Evolutionary conservation across 2,888 invertebrate genomes (phyloP), one percentile per base, ranked within the genome.

Genomic region (Meandrusa payeni): DNA sequence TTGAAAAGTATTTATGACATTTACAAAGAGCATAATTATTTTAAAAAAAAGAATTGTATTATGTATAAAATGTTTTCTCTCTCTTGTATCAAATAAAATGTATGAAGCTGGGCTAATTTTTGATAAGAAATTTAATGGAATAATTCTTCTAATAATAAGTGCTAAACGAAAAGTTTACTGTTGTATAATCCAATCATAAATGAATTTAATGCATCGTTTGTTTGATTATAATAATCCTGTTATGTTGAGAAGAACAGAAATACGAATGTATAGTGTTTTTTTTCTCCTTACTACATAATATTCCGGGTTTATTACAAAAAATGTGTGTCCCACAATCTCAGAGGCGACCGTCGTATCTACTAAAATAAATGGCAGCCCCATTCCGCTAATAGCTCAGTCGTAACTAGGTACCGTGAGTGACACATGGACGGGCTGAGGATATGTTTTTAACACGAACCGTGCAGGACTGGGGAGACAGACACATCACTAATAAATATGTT

Each of bases 341-440:
- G 32, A 32, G 20, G 22, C 27, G 28, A 28, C 34, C n/a, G 15
- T 15, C 7, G 34, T 29, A 27, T 32, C 43, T 38, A 38, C 26
- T 43, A 26, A 43, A 43, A 43, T 43, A 32, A 43, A 43, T 43
- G 43, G 32, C 32, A 38, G 13, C 13, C 32, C 32, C 37, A 43
- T 43, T 43, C 26, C 32, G 32, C 32, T 43, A 43, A 43, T 38
- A 43, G 38, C 43, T 37, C 13, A 38, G 26, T 32, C 43, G 37
- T 43, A 38, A 32, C 37, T 38, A 38, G 38, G 37, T 43, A 37
- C n/a, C 32, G 31, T 28, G 9, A 43, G 37, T 43, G 38, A 26
- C 41, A 33, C 26, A 37, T n/a, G 26, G 32, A 27, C 17, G 5
- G 29, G 27, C 32, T 32, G 31, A 42, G 29, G 34, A 37, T 31